These are phyloP conservation scores for Ciconia nigra DNA, from an alignment of 2,797 vertebrate species.

Conservation along the genomic window DNA sequence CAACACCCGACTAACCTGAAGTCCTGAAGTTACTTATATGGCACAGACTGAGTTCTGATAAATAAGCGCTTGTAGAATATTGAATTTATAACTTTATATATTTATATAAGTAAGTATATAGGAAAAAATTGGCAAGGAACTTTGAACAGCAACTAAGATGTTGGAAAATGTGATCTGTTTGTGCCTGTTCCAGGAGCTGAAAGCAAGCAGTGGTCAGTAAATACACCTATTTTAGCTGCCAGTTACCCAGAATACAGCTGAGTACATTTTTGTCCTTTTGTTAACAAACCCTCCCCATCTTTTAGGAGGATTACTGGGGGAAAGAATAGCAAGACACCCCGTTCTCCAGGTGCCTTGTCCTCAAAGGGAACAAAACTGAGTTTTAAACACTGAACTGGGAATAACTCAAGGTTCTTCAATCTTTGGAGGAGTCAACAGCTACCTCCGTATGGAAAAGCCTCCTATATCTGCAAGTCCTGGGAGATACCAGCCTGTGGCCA, in stretches of 20 bases:
- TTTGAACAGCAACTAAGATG: not conserved
- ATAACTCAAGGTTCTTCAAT: fast-evolving
- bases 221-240: not conserved
- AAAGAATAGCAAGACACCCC: not conserved
- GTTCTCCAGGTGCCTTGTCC: not conserved
- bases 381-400: not conserved
- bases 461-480: not conserved
- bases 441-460: not conserved
- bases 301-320: not conserved
- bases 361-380: not conserved
- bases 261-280: not conserved
- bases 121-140: not conserved
- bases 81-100: not conserved
- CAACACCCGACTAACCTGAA: not conserved
- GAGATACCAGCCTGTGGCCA: not conserved
- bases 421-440: not conserved
- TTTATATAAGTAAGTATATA: not conserved
- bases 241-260: not conserved
- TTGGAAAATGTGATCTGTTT: not conserved
- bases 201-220: not conserved
- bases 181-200: not conserved
- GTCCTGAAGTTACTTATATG: not conserved
- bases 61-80: not conserved
- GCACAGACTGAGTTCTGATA: not conserved
- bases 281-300: not conserved